These are phyloP conservation scores for Craseonycteris thonglongyai DNA, from an alignment of 2,113 vertebrate species.

Conservation along the genomic window DNA sequence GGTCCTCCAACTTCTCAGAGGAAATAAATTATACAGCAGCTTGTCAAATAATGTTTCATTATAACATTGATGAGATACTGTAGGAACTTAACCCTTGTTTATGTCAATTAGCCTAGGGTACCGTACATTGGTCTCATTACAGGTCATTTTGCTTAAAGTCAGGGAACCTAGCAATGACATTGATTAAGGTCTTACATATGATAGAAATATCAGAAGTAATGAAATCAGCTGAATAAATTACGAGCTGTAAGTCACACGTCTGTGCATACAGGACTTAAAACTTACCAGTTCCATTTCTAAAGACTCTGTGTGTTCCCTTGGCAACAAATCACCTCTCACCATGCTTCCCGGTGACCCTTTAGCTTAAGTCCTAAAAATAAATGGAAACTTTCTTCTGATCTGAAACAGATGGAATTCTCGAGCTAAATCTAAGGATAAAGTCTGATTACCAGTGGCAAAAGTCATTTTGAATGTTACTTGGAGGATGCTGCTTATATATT, in stretches of 20 bases:
- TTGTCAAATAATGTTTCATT: neutral
- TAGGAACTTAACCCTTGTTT: neutral
- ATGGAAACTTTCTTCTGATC: neutral
- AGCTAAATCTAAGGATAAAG: neutral
- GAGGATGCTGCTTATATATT: neutral
- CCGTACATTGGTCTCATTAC: neutral
- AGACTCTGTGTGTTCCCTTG: neutral
- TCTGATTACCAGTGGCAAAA: neutral
- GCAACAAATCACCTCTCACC: neutral
- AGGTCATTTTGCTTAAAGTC: neutral
- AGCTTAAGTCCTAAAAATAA: neutral
- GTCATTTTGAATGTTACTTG: neutral
- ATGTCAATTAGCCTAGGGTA: neutral
- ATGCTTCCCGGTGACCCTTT: neutral
- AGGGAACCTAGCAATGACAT: neutral
- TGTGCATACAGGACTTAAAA: neutral
- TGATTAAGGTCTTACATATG: neutral
- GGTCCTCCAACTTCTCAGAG: neutral
- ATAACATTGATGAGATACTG: neutral
- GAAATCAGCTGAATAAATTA: neutral
- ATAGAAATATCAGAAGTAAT: neutral
- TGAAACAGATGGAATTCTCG: neutral
- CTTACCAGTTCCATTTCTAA: neutral
- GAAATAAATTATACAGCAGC: neutral
- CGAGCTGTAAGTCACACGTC: neutral